Base-by-base conservation (phyloP, 2,113 vertebrate genomes). In the Ariopsis seemanni region DNA sequence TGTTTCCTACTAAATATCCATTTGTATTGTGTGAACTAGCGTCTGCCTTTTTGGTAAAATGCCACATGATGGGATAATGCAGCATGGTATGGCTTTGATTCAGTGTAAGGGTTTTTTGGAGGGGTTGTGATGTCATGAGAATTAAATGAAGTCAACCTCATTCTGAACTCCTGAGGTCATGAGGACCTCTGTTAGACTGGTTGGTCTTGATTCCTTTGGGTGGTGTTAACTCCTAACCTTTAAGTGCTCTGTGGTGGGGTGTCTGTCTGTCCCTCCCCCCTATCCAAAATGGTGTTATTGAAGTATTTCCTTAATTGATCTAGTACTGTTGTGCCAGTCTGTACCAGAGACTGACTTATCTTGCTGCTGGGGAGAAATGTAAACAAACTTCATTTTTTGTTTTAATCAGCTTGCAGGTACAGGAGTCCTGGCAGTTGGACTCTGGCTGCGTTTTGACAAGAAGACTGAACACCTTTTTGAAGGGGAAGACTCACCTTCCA, bases 361-460 rank as follows among this genome's bases (percentile, higher is more conserved):
- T 65, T 65, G 25, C 69, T 87, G 42, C 34, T 34, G n/a, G 7
- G 4, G 3, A 53, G 48, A 83, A 87, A 85, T 55, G 30, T 48
- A 75, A 82, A 88, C 71, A 57, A 25, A 60, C 52, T 30, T 52
- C 10, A 58, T 88, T 88, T 88, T 82, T 22, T 86, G 69, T 6
- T 88, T 55, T 87, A 7, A 72, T 0, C 90, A 99, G 97, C 95
- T 99, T 65, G 97, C 97, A 22, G 98, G 98, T 14, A 97, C 96
- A 1, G 96, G 93, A 0, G 97, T 99, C 74, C 95, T 99, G 77
- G 96, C 96, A 0, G 90, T 99, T n/a, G 97, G 96, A 55, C 94
- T 99, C 48, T 99, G 98, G 98, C 96, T 99, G 87, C 96, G 98
- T 3, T 99, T 99, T 80, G 97, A 99, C 93, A 91, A 94, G 0